Evolutionary conservation across 1,140 invertebrate genomes (phyloP).

Genomic region (Drosophila ohnishii): DNA sequence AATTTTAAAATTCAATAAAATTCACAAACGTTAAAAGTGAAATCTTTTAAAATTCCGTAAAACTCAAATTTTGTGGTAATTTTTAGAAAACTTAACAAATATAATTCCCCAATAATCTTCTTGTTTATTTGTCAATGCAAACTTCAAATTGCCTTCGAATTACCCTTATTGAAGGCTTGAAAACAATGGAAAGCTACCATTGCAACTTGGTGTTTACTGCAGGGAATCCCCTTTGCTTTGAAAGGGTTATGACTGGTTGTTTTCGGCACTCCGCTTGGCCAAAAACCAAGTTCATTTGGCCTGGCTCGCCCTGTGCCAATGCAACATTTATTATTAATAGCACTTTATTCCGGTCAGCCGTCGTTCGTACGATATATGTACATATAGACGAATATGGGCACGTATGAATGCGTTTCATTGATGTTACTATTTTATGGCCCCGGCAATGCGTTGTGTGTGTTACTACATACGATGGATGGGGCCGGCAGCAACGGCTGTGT

Average conservation of each 20-base stretch:
- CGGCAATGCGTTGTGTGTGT: slow-evolving; percentile 42
- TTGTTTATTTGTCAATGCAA: neutral
- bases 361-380: slow-evolving; percentile 9
- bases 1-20: too few relatives aligned
- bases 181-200: slow-evolving; percentile 20
- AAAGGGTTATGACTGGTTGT: slow-evolving; percentile 21
- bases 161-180: neutral
- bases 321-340: slow-evolving; percentile 80
- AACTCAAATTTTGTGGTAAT: neutral
- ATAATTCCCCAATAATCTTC: neutral
- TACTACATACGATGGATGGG: slow-evolving; percentile 27
- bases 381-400: slow-evolving; percentile 29
- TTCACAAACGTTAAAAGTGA: neutral
- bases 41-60: neutral
- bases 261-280: slow-evolving; percentile 57
- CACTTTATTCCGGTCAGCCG: slow-evolving; percentile 73
- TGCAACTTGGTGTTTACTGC: slow-evolving; percentile 14
- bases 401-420: slow-evolving; percentile 73
- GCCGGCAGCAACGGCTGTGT: slow-evolving; percentile 39
- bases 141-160: slow-evolving; percentile 3
- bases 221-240: slow-evolving; percentile 4
- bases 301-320: slow-evolving; percentile 17
- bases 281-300: slow-evolving; percentile 70
- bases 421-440: slow-evolving; percentile 77
- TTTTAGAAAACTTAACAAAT: neutral